phyloP scores from a whole-genome alignment of 2,113 vertebrate species.

The Climacteris rufus region DNA sequence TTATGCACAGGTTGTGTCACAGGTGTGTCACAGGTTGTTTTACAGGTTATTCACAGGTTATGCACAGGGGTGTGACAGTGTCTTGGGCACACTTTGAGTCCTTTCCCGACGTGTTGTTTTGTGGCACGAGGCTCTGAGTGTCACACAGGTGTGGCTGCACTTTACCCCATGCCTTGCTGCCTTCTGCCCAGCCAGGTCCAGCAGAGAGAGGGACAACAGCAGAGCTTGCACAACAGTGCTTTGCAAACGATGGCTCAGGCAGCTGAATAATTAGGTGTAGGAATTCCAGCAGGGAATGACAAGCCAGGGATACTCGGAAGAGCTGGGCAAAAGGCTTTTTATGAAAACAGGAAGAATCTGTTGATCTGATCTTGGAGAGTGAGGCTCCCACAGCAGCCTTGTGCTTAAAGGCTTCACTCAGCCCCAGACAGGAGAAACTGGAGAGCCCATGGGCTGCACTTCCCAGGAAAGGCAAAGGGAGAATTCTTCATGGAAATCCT shows the following conservation, averaged over 20 bases:
- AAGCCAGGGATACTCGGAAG: background rate
- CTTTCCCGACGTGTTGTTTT: background rate
- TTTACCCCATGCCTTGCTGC: background rate
- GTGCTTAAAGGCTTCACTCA: background rate
- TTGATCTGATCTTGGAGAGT: background rate
- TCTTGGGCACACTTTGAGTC: background rate
- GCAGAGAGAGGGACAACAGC: background rate
- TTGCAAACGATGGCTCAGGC: background rate
- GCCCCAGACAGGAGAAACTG: background rate
- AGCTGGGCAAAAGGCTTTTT: background rate
- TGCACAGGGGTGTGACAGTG: background rate
- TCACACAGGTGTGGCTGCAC: background rate
- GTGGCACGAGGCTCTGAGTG: background rate
- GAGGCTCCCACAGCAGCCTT: background rate
- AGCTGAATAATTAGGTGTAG: background rate
- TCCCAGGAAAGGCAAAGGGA: background rate
- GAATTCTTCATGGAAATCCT: background rate
- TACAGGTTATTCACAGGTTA: no score
- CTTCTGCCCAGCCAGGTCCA: background rate
- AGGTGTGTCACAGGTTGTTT: no score
- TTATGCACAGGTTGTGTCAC: no score
- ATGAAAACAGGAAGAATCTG: background rate
- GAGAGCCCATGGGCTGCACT: no score
- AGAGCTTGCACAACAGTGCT: background rate
- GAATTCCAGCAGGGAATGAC: background rate